Conservation (phyloP, 2,888 invertebrate genomes). For the Epinotia brunnichana region DNA sequence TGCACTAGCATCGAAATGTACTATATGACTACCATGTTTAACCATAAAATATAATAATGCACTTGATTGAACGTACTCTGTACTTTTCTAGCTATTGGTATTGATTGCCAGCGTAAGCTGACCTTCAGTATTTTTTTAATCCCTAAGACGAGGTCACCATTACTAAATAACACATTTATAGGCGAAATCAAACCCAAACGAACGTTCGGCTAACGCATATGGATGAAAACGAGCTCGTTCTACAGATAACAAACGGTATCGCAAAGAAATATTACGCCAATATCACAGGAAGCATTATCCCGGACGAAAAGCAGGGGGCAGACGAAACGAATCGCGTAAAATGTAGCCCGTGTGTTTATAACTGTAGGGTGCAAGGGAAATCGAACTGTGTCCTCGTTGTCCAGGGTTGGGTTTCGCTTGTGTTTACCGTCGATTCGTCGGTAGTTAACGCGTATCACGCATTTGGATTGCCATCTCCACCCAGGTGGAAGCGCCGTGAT, state of each 20-base stretch:
- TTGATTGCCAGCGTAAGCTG: neutral
- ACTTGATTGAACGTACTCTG: no score
- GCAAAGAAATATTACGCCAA: slow-evolving; percentile 73
- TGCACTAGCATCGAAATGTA: no score
- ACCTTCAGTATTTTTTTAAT: neutral
- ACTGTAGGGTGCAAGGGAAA: slow-evolving; percentile 43
- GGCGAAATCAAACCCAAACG: slow-evolving; percentile 20
- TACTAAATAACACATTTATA: slow-evolving; percentile 2
- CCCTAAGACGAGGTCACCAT: neutral
- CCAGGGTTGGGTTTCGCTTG: slow-evolving; percentile 55
- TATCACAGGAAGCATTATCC: slow-evolving; percentile 70
- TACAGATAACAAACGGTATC: slow-evolving; percentile 73
- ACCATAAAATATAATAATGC: no score
- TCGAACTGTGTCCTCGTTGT: slow-evolving; percentile 44
- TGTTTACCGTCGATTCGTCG: slow-evolving; percentile 51
- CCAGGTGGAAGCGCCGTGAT: slow-evolving; percentile 74
- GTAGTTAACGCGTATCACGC: slow-evolving; percentile 77
- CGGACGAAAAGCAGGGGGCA: slow-evolving; percentile 62
- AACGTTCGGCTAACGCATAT: slow-evolving; percentile 48
- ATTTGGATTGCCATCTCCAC: slow-evolving; percentile 68
- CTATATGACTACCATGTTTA: neutral
- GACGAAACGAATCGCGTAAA: slow-evolving; percentile 69
- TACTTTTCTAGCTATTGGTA: no score
- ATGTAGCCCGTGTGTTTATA: slow-evolving; percentile 56
- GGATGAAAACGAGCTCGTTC: slow-evolving; percentile 64